Conservation (phyloP, 2,888 invertebrate species). For the Dione juno region DNA sequence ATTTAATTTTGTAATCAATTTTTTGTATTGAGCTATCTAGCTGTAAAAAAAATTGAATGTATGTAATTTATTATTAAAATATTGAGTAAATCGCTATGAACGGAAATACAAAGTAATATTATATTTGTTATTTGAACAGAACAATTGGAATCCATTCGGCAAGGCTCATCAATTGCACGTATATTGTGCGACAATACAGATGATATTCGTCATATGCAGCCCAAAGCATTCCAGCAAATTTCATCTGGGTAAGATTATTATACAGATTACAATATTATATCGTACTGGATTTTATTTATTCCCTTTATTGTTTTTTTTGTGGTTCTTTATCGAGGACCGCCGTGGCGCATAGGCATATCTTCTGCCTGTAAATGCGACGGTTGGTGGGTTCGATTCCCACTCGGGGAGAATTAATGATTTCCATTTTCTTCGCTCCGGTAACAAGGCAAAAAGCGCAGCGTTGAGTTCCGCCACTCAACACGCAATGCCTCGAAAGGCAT, state of each 20-base stretch:
- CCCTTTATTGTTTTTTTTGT: not conserved
- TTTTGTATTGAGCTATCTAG: not conserved
- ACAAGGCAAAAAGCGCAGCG: no score
- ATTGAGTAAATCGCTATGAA: no score
- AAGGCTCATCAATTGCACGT: slow-evolving; percentile 83
- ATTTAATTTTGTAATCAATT: not conserved
- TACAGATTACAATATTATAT: not conserved
- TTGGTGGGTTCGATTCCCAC: no score
- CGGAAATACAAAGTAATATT: no score
- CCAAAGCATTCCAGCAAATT: slow-evolving; percentile 81
- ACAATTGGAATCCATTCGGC: slow-evolving; percentile 86
- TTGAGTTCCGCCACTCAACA: no score
- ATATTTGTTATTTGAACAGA: slow-evolving; percentile 50
- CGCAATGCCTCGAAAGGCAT: no score
- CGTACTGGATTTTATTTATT: not conserved
- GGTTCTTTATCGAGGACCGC: no score
- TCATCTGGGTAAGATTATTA: slow-evolving; percentile 58
- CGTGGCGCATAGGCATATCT: no score
- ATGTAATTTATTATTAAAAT: no score
- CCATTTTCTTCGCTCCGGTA: no score
- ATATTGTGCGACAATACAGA: slow-evolving; percentile 88
- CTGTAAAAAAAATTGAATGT: not conserved
- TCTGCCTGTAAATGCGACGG: no score
- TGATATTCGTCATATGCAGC: slow-evolving; percentile 84
- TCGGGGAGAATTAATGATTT: no score